These are phyloP conservation scores for Criorhina ranunculi DNA, from an alignment of 2,888 invertebrate species.

Conservation along the genomic window DNA sequence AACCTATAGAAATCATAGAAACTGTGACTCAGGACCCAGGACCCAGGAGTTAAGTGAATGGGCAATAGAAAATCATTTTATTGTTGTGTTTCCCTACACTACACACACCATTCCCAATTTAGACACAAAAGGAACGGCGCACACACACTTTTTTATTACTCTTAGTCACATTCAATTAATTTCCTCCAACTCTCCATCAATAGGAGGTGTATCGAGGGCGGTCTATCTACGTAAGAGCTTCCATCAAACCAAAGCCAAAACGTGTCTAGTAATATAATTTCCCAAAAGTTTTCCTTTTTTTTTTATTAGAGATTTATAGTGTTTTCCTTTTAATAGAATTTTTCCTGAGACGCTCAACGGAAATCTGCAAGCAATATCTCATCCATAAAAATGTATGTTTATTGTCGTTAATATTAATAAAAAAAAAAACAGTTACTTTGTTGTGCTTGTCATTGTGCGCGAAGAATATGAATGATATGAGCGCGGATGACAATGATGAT, in stretches of 20 bases:
- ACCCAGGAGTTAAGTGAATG: slow-evolving; percentile 69
- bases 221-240: slow-evolving; percentile 20
- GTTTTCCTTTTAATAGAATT: slow-evolving; percentile 47
- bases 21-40: slow-evolving; percentile 53
- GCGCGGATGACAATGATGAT: slow-evolving; percentile 69
- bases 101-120: slow-evolving; percentile 24
- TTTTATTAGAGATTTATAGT: slow-evolving; percentile 62
- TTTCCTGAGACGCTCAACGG: slow-evolving; percentile 38
- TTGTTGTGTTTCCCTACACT: slow-evolving; percentile 32
- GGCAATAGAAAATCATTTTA: slow-evolving; percentile 68
- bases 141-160: slow-evolving; percentile 59
- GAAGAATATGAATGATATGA: slow-evolving; percentile 60
- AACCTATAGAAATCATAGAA: slow-evolving; percentile 21
- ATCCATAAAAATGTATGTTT: slow-evolving; percentile 76
- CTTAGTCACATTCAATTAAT: slow-evolving; percentile 73
- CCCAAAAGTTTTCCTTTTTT: slow-evolving; percentile 10
- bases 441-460: slow-evolving; percentile 38
- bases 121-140: slow-evolving; percentile 47
- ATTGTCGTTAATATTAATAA: slow-evolving; percentile 77
- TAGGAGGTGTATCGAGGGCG: slow-evolving; percentile 58
- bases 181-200: slow-evolving; percentile 26
- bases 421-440: slow-evolving; percentile 57
- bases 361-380: slow-evolving; percentile 76
- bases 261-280: slow-evolving; percentile 72
- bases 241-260: slow-evolving; percentile 51